A percentile compares a stretch with the other conserved stretches of the same genome.
phyloP scores from a whole-genome alignment of 2,797 vertebrate species.

The Sarcophilus harrisii region DNA sequence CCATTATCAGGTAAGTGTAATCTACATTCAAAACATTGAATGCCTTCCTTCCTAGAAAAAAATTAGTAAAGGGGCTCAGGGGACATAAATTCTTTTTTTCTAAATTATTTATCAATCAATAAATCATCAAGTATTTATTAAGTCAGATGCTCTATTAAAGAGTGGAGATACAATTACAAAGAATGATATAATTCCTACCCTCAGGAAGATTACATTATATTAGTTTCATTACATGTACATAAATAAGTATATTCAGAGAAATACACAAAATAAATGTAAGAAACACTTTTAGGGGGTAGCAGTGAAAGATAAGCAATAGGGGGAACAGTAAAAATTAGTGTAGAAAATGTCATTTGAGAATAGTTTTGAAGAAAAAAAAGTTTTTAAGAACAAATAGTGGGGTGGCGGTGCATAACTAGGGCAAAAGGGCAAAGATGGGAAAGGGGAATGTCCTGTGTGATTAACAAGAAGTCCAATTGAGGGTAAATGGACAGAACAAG shows the following conservation, averaged over 20 bases:
- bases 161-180: neutral
- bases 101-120: neutral
- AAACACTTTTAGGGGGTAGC: neutral
- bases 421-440: neutral
- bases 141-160: neutral
- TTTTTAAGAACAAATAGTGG: neutral
- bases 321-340: neutral
- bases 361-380: neutral
- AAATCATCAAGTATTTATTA: neutral
- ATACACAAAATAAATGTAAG: neutral
- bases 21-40: neutral
- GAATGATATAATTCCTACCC: neutral
- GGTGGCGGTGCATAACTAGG: neutral
- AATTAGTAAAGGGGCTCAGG: neutral
- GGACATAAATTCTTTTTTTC: neutral
- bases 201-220: neutral
- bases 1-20: neutral
- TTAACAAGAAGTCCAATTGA: neutral
- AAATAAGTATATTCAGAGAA: neutral
- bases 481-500: neutral
- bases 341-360: neutral
- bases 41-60: neutral
- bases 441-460: neutral
- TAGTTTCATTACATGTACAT: neutral
- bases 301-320: neutral